Evolutionary conservation across 2,888 invertebrate genomes (phyloP), one percentile per base, ranked within the genome.

Genomic region (Ligdia adustata): DNA sequence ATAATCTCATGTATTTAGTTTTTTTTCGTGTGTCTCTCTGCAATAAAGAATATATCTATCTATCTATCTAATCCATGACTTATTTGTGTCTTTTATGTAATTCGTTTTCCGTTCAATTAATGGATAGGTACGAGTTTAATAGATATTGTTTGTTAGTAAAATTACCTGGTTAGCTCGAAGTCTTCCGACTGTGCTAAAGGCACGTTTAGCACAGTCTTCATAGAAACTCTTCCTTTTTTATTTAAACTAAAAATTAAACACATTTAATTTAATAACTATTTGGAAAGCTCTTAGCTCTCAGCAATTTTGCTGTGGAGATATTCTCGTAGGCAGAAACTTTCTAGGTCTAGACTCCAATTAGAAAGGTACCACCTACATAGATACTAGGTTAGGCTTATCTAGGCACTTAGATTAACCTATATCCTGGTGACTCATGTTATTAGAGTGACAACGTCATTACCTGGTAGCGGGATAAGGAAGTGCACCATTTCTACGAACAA

Each of bases 361-460:
- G 70, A 71, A 69, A 66, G 62, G 60, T 55, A 45, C 62, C 61
- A 50, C 66, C 64, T 64, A 64, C 72, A 61, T 70, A 66, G 56
- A 65, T 37, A 39, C 27, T 22, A 20, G 38, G 40, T 31, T 22
- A 22, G 22, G 42, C 48, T 42, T 51, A 47, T 42, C 54, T 54
- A 42, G 40, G 16, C 38, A 31, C 47, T 47, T 42, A 26, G 42
- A 48, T 38, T 48, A 48, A 39, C 48, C 48, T 49, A 49, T 42
- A 49, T 42, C 48, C 38, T 28, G 48, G 38, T 49, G 48, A 50
- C 50, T 50, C 50, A 50, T 26, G 37, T 39, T 15, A 7, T 6
- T 43, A 29, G 15, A 33, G 37, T 28, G 27, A 32, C 42, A 5
- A 28, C 18, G 15, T n/a, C 16, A n/a, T 22, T 3, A 3, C 2